Base-by-base conservation (phyloP, 2,113 vertebrate species). In the Cyanoderma ruficeps region DNA sequence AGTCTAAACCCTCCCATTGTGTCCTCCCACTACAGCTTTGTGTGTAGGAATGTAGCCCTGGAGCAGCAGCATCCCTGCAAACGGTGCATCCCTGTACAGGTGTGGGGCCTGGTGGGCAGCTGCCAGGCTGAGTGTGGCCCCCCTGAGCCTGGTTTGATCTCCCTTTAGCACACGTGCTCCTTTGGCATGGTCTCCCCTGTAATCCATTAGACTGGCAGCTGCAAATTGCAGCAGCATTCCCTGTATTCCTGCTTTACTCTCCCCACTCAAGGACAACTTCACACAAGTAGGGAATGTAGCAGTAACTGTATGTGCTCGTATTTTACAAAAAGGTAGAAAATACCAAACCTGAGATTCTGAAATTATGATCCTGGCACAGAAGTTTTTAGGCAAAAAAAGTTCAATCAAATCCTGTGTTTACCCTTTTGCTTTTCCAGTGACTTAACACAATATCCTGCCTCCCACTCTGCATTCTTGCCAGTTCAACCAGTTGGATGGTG, bases 401-500 rank as follows among this genome's bases (percentile, higher is more conserved):
- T 59, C 21, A 19, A 21, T 39, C 63, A 25, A 25, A 1, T 20
- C 23, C 49, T 16, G 11, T 60, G 49, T n/a, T 76, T 71, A 15
- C 33, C 17, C 30, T 87, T 70, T 61, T 65, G 3, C 27, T 53
- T 87, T 53, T 24, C 20, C 50, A 53, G 8, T 21, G 30, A 33
- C 15, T 42, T 14, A 16, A 37, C 4, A 1, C 3, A 2, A 5
- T 10, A 13, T 20, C n/a, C 22, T 71, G 23, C 22, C 21, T 78
- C 60, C 46, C 7, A 11, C 72, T 56, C 74, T 44, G 60, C 42
- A 20, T 6, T 30, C 41, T 18, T 68, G n/a, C 22, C 39, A 50
- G 49, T 39, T 80, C 77, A 56, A 11, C 25, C 52, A 50, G 16
- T 3, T 0, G 0, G 16, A 23, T 24, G 19, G 8, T 65, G 56